Evolutionary conservation across 2,797 vertebrate species (phyloP).

Genomic region (Kryptolebias ocellatus): DNA sequence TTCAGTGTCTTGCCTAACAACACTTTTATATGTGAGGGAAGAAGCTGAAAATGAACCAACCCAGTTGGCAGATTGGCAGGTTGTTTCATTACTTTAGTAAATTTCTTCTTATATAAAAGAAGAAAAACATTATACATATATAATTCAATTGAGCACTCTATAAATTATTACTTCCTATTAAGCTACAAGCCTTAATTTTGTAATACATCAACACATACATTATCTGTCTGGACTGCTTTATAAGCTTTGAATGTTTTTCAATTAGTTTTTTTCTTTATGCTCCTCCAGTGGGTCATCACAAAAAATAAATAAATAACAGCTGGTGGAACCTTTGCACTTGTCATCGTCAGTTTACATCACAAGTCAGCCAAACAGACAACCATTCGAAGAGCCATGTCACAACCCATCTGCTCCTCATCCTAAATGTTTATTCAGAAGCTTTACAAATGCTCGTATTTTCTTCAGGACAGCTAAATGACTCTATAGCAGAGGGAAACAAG

Average conservation of each 20-base stretch:
- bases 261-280: conserved; percentile 46
- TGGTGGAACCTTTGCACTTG: conserved; percentile 68
- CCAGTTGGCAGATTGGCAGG: too few species aligned
- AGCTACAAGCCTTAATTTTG: too few species aligned
- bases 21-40: too few species aligned
- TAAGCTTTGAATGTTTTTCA: conserved; percentile 44
- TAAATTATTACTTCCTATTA: too few species aligned
- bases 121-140: too few species aligned
- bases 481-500: not conserved
- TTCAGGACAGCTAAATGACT: conserved; percentile 45
- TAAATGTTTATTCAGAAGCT: conserved; percentile 56
- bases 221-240: conserved; percentile 2
- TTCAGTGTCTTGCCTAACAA: too few species aligned
- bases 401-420: conserved; percentile 65
- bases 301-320: conserved; percentile 59
- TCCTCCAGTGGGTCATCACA: conserved; percentile 57
- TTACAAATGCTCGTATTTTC: conserved; percentile 35
- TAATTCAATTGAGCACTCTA: too few species aligned
- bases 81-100: too few species aligned
- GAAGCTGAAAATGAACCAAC: too few species aligned
- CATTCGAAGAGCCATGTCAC: conserved; percentile 61
- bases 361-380: conserved; percentile 58
- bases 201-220: too few species aligned
- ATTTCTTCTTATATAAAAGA: too few species aligned
- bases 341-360: conserved; percentile 71